A percentile compares a stretch with the other conserved stretches of the same genome.
Conservation (phyloP, 1,140 invertebrate species). For the Lutraria rhynchaena region DNA sequence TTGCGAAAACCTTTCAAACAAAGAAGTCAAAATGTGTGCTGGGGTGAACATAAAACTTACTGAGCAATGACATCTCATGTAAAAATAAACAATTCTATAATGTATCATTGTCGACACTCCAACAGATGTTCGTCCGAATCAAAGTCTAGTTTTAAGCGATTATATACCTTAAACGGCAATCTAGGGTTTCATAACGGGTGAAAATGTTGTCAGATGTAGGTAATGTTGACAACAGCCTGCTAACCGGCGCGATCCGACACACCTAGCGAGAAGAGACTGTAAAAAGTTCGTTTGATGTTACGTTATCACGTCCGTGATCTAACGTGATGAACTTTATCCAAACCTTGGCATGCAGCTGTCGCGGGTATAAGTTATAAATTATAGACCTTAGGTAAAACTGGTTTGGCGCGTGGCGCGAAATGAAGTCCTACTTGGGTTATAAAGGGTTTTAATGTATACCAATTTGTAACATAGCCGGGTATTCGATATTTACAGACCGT, state of each 20-base stretch:
- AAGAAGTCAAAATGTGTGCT: too few relatives aligned
- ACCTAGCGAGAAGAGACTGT: slow-evolving; percentile 10
- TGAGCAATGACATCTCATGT: too few relatives aligned
- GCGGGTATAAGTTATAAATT: slow-evolving; percentile 25
- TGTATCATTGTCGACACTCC: too few relatives aligned
- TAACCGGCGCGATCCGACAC: slow-evolving; percentile 12
- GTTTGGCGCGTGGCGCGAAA: slow-evolving; percentile 48
- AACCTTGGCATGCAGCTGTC: slow-evolving; percentile 37
- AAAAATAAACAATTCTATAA: too few relatives aligned
- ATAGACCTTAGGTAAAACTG: slow-evolving; percentile 42
- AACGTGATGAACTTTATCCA: slow-evolving; percentile 1
- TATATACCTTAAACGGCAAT: too few relatives aligned
- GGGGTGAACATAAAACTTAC: too few relatives aligned
- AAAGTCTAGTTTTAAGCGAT: too few relatives aligned
- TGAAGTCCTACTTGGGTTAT: slow-evolving; percentile 20
- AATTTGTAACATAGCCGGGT: slow-evolving; percentile 9
- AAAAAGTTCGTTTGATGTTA: slow-evolving; percentile 18
- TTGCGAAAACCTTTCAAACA: too few relatives aligned
- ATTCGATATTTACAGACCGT: slow-evolving; percentile 15
- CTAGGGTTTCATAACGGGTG: neutral
- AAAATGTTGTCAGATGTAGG: slow-evolving; percentile 25
- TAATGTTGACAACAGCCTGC: slow-evolving; percentile 33
- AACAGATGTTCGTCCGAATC: too few relatives aligned
- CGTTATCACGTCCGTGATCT: slow-evolving; percentile 33
- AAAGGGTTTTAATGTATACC: slow-evolving; percentile 12